Evolutionary conservation across 2,797 vertebrate species (phyloP).

Genomic region (Labeo calbasu): DNA sequence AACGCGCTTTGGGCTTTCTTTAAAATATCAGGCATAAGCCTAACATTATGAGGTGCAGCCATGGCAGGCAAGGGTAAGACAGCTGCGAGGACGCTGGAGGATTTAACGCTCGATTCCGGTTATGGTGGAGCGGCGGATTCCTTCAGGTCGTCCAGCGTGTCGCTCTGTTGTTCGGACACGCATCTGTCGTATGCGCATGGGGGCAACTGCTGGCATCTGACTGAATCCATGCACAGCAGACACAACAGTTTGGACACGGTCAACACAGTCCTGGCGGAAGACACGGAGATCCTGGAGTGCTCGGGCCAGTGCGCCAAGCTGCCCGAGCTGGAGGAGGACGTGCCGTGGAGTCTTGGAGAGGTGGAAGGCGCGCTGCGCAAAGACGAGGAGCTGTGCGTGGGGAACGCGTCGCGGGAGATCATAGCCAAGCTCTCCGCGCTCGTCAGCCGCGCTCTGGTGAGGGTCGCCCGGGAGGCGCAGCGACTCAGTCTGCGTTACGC

Average conservation of each 20-base stretch:
- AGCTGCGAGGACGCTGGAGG: slow-evolving; percentile 87
- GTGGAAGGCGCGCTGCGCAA: slow-evolving; percentile 79
- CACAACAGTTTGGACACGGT: slow-evolving; percentile 96
- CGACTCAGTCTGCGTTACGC: slow-evolving; percentile 82
- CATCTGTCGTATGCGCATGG: slow-evolving; percentile 80
- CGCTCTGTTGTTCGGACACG: slow-evolving; percentile 83
- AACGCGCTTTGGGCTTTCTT: slow-evolving; percentile 68
- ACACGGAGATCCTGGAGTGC: slow-evolving; percentile 80
- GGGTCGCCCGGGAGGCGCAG: slow-evolving; percentile 82
- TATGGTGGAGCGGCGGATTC: slow-evolving; percentile 88
- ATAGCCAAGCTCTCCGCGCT: slow-evolving; percentile 76
- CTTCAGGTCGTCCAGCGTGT: slow-evolving; percentile 85
- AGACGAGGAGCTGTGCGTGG: slow-evolving; percentile 73
- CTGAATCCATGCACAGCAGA: slow-evolving; percentile 89
- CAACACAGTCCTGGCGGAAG: slow-evolving; percentile 84
- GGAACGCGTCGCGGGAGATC: slow-evolving; percentile 72
- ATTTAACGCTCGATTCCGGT: slow-evolving; percentile 87
- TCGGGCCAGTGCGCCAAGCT: slow-evolving; percentile 81
- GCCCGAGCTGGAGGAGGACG: slow-evolving; percentile 81
- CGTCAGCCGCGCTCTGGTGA: slow-evolving; percentile 77
- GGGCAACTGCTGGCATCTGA: slow-evolving; percentile 84
- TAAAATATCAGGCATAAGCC: slow-evolving; percentile 65
- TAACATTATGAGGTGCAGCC: slow-evolving; percentile 94
- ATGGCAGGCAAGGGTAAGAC: slow-evolving; percentile 97
- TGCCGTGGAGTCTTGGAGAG: slow-evolving; percentile 83